Evolutionary conservation across 2,113 vertebrate genomes (phyloP).

Genomic region (Alethe diademata): DNA sequence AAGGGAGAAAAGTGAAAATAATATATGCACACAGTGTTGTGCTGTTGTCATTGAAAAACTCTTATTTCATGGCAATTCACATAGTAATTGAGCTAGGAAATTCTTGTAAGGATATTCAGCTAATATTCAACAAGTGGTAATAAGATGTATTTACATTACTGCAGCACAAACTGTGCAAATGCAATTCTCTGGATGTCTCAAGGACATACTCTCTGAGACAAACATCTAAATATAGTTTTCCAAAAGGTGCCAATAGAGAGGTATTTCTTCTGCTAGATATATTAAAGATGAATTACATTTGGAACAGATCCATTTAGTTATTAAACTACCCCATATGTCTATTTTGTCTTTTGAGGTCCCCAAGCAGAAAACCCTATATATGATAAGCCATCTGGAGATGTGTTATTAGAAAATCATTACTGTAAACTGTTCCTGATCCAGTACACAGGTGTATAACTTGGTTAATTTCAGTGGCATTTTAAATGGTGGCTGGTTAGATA

Average conservation of each 20-base stretch:
- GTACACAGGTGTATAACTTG: not conserved
- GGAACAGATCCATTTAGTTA: conserved; percentile 1
- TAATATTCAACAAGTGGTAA: conserved; percentile 44
- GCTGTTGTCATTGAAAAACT: not conserved
- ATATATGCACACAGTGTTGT: not conserved
- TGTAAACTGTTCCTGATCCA: not conserved
- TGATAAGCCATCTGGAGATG: conserved; percentile 26
- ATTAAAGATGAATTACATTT: conserved; percentile 7
- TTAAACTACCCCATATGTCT: not conserved
- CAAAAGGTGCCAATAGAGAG: not conserved
- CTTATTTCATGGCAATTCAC: conserved; percentile 55
- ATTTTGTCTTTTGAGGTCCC: not conserved
- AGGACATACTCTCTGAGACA: not conserved
- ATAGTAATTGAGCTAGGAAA: conserved; percentile 23
- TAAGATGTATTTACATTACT: not conserved
- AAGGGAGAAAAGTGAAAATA: not conserved
- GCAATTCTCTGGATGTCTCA: not conserved
- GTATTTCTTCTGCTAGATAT: not conserved
- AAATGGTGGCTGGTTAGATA: not conserved
- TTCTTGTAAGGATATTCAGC: not conserved
- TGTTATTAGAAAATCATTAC: conserved; percentile 8
- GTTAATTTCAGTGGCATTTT: conserved; percentile 32
- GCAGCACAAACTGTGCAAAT: not conserved
- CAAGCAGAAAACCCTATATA: not conserved
- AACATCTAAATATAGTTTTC: not conserved